phyloP scores from a whole-genome alignment of 2,888 invertebrate genomes.

The Rhodophaea formosa region DNA sequence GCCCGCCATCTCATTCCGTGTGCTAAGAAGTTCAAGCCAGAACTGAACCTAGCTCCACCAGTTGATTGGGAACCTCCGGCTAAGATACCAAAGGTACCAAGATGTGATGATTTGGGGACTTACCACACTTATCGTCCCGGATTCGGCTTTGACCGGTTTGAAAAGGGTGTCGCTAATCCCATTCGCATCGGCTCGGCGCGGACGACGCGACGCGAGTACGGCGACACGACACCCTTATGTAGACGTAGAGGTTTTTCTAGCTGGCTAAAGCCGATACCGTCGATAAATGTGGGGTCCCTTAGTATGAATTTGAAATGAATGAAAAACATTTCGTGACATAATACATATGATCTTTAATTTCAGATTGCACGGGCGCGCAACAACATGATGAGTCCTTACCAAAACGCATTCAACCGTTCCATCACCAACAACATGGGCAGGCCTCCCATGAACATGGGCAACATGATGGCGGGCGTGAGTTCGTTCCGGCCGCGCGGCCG shows the following conservation, averaged over 20 bases:
- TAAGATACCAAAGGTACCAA: slow-evolving; percentile 89
- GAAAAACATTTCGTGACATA: no score
- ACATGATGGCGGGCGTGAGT: slow-evolving; percentile 34
- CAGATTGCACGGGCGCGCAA: slow-evolving; percentile 59
- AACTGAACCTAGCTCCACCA: slow-evolving; percentile 92
- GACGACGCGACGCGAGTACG: no score
- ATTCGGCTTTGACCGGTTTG: no score
- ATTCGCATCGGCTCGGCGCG: no score
- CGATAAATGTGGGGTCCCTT: no score
- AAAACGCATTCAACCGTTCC: slow-evolving; percentile 56
- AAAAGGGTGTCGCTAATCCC: no score
- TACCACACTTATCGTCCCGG: no score
- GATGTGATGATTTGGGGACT: slow-evolving; percentile 25
- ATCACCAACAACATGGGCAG: slow-evolving; percentile 50
- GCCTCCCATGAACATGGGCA: slow-evolving; percentile 37
- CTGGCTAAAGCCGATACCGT: no score
- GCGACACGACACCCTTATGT: no score
- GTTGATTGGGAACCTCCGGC: slow-evolving; percentile 96
- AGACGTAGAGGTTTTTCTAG: no score
- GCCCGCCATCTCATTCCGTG: slow-evolving; percentile 93
- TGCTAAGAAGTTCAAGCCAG: slow-evolving; percentile 93
- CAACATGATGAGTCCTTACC: slow-evolving; percentile 58
- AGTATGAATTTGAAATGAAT: no score
- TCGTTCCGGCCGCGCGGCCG: slow-evolving; percentile 57
- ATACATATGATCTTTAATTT: slow-evolving; percentile 23